These are phyloP conservation scores for Zygogramma bicolorata DNA, from an alignment of 2,888 invertebrate genomes.

Conservation along the genomic window DNA sequence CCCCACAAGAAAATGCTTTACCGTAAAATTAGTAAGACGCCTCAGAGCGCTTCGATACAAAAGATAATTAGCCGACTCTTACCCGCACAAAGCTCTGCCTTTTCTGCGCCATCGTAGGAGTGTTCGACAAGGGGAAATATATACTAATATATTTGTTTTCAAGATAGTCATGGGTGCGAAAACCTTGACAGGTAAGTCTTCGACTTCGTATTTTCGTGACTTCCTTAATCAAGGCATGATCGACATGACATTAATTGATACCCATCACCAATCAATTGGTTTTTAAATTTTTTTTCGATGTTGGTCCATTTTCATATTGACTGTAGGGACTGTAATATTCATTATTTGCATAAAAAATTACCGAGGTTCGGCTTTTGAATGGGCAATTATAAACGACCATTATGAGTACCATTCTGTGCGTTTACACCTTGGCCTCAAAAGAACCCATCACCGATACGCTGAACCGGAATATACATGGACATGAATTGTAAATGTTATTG, in stretches of 20 bases:
- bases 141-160: no score
- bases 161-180: no score
- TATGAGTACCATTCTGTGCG: neutral
- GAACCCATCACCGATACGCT: neutral
- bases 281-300: neutral
- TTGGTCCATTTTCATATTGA: neutral
- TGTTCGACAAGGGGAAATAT: no score
- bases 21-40: no score
- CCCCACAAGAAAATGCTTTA: no score
- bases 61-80: no score
- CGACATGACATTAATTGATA: neutral
- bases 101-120: no score
- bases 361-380: neutral
- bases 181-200: neutral
- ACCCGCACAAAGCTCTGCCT: no score
- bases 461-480: neutral
- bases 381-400: constrained; percentile 1
- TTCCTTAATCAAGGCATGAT: neutral
- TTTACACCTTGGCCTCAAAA: constrained; percentile 8
- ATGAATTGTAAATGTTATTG: neutral
- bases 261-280: neutral
- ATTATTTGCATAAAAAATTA: constrained; percentile 9
- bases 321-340: neutral
- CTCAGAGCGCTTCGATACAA: no score
- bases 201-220: neutral